Base-by-base conservation (phyloP, 2,888 invertebrate genomes). In the Temnothorax unifasciatus region DNA sequence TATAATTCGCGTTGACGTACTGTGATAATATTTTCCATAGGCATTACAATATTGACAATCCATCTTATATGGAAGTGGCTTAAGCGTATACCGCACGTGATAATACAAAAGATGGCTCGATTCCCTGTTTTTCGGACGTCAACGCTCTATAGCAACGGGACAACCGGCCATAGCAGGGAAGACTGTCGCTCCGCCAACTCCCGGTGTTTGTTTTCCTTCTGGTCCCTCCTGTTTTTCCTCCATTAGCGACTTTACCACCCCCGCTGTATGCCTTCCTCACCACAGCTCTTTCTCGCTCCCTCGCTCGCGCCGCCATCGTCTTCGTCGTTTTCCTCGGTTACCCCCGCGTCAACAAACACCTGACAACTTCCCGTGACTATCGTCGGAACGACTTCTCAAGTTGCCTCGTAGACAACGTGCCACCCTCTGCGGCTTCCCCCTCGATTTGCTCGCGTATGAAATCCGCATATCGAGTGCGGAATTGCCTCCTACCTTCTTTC, bases 221-320 rank as follows among this genome's bases (percentile, higher is more conserved):
- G 84, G 87, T 88, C 90, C 90, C 90, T 90, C 88, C 91, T 92
- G 92, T 91, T 92, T 92, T 92, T 90, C 89, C 90, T 91, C 92
- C 92, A 92, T 92, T 92, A 92, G 92, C 86, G 90, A 89, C 85
- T 87, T 85, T 77, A 75, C 85, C 86, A 83, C 77, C 84, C 85
- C 86, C 68, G 59, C 11, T 77, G 44, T 50, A 73, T 63, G 21
- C 52, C 64, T 59, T 54, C 64, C 25, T 44, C 68, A 29, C 66
- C 38, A 29, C 41, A 15, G 41, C 76, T 13, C 47, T 41, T 63
- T 9, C 50, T 63, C 44, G 52, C 76, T 64, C 50, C 21, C 38
- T 66, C 54, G 11, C 44, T 69, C 34, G 52, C 57, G 44, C 15
- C 79, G 6, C 6, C 34, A 6, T 6, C 34, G 74, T 79, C 77